Evolutionary conservation across 2,113 vertebrate species (phyloP).

Genomic region (Rattus norvegicus): DNA sequence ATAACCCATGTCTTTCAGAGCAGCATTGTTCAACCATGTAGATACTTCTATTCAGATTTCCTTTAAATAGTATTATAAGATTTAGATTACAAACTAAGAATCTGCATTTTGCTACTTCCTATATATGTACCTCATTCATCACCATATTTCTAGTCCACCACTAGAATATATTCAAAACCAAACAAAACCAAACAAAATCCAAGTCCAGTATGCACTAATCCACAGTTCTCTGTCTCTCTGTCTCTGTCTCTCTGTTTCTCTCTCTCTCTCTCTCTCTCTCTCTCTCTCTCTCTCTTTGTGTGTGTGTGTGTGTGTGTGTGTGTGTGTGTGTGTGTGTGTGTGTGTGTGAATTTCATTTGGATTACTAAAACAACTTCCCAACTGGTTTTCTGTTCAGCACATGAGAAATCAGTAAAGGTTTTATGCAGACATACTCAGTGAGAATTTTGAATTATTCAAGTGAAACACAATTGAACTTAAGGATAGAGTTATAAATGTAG

Average conservation of each 20-base stretch:
- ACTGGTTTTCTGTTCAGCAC: not conserved
- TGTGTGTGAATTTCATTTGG: not conserved
- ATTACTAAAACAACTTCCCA: not conserved
- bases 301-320: too few species aligned
- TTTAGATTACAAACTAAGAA: not conserved
- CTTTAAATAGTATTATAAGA: not conserved
- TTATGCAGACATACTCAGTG: not conserved
- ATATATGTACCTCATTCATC: not conserved
- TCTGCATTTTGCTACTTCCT: not conserved
- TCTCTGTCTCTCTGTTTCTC: not conserved
- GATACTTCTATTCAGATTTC: too few species aligned
- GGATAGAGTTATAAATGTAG: not conserved
- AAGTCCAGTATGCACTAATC: not conserved
- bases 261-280: not conserved
- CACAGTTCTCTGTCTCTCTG: not conserved
- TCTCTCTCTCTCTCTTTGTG: not conserved
- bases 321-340: not conserved
- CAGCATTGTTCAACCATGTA: not conserved
- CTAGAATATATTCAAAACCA: too few species aligned
- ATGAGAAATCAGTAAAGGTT: not conserved
- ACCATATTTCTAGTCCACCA: not conserved
- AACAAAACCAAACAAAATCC: not conserved
- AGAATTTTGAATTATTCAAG: not conserved
- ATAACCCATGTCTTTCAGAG: not conserved
- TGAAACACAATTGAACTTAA: not conserved